phyloP scores from a whole-genome alignment of 2,888 invertebrate genomes.

The Pinctada fucata region DNA sequence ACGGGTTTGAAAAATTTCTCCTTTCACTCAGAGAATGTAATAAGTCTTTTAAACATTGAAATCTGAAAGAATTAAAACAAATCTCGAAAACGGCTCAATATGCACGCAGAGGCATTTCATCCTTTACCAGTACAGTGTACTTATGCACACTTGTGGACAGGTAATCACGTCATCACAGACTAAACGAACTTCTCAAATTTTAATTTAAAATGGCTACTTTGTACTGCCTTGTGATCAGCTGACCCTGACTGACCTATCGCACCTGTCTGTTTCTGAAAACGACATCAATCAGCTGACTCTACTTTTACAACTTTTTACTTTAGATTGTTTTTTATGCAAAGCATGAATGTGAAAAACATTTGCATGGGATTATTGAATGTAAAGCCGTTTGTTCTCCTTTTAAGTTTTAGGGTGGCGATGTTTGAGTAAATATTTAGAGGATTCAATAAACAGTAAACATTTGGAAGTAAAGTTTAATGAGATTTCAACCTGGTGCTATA shows the following conservation, averaged over 20 bases:
- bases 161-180: no score
- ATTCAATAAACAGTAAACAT: constrained; percentile 1
- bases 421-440: constrained; percentile 23
- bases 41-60: no score
- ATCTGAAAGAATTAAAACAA: no score
- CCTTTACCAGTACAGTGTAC: no score
- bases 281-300: constrained; percentile 18
- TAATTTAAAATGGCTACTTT: constrained; percentile 32
- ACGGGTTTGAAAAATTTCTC: no score
- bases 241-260: constrained; percentile 22
- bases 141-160: no score
- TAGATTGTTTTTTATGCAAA: constrained; percentile 16
- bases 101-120: no score
- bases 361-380: constrained; percentile 21
- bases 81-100: no score
- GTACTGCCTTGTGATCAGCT: constrained; percentile 24
- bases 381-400: constrained; percentile 24
- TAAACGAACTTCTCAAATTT: constrained; percentile 17
- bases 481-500: background rate
- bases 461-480: background rate
- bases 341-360: constrained; percentile 26
- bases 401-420: constrained; percentile 29
- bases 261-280: constrained; percentile 10
- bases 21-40: no score
- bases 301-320: constrained; percentile 12